Percentiles rank a stretch among this genome's conserved stretches.
Evolutionary conservation across 92 coral and sea anemone genomes (phyloP).

Genomic region (Galaxea fascicularis): DNA sequence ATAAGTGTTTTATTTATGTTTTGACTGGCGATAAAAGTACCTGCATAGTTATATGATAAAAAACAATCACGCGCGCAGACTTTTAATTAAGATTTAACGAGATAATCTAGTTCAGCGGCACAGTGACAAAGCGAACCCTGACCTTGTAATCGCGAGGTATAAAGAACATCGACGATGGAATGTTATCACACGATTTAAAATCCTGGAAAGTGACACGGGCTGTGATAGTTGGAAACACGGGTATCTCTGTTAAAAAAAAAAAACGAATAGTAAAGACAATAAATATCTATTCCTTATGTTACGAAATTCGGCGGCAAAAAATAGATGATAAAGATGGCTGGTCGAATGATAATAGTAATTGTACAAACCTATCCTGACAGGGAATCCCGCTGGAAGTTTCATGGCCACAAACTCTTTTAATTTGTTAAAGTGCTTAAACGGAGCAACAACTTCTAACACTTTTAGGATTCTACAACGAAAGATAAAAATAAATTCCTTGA

Average conservation of each 20-base stretch:
- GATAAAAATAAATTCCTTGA: no score
- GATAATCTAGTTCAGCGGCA: not conserved
- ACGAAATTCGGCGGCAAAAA: no score
- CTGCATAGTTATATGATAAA: not conserved
- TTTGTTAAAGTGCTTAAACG: slow-evolving; percentile 94
- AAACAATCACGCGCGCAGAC: not conserved
- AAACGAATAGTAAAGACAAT: not conserved
- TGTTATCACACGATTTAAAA: slow-evolving; percentile 79
- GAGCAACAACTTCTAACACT: slow-evolving; percentile 94
- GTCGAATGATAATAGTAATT: not conserved
- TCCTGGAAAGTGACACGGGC: slow-evolving; percentile 94
- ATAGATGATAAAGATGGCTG: no score
- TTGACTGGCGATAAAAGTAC: not conserved
- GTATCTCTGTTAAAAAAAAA: slow-evolving; percentile 76
- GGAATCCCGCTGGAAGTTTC: slow-evolving; percentile 98
- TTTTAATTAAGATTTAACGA: not conserved
- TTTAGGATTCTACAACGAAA: slow-evolving; percentile 74
- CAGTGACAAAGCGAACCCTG: not conserved
- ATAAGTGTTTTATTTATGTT: not conserved
- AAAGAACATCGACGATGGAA: slow-evolving; percentile 96
- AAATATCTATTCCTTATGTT: no score
- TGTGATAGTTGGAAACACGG: slow-evolving; percentile 95
- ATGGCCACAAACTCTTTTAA: slow-evolving; percentile 97
- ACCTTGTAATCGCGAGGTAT: slow-evolving; percentile 99
- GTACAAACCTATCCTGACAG: slow-evolving; percentile 92